Percentiles rank a stretch among this genome's conserved stretches.
phyloP scores from a whole-genome alignment of 2,113 vertebrate species.

The Synodontis membranacea region DNA sequence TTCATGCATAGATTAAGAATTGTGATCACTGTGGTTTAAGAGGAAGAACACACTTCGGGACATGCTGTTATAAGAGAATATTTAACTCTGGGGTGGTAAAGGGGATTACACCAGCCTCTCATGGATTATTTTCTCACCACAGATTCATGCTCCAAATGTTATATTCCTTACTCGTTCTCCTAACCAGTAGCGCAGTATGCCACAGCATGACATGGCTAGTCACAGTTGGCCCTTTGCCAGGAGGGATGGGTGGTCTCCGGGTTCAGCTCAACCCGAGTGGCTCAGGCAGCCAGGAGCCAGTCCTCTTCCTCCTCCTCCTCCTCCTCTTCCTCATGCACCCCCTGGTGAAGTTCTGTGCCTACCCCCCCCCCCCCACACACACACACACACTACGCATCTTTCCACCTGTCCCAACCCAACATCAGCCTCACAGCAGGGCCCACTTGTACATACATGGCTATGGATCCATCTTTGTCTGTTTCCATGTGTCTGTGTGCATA shows the following conservation, averaged over 20 bases:
- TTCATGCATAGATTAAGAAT: background rate
- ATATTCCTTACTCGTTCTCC: background rate
- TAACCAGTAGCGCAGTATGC: conserved; percentile 21
- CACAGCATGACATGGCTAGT: conserved; percentile 42
- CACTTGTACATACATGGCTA: conserved; percentile 42
- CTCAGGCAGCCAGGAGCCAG: conserved; percentile 48
- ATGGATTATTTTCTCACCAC: background rate
- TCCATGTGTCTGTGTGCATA: conserved; percentile 20
- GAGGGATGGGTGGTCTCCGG: conserved; percentile 70
- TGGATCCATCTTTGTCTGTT: conserved; percentile 21
- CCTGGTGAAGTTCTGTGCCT: background rate
- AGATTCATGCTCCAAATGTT: background rate
- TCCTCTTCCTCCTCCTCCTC: background rate
- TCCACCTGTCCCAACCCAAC: conserved; percentile 1
- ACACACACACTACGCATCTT: conserved; percentile 9
- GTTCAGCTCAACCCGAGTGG: conserved; percentile 49
- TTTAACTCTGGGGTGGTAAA: background rate
- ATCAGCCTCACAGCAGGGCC: conserved; percentile 40
- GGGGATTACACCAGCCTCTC: background rate
- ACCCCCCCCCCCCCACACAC: no score
- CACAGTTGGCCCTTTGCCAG: conserved; percentile 58
- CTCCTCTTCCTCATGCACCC: background rate
- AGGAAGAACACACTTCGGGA: background rate
- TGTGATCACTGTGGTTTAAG: background rate
- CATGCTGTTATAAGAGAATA: background rate